Conservation (phyloP, 2,113 vertebrate genomes). For the Gyps fulvus region DNA sequence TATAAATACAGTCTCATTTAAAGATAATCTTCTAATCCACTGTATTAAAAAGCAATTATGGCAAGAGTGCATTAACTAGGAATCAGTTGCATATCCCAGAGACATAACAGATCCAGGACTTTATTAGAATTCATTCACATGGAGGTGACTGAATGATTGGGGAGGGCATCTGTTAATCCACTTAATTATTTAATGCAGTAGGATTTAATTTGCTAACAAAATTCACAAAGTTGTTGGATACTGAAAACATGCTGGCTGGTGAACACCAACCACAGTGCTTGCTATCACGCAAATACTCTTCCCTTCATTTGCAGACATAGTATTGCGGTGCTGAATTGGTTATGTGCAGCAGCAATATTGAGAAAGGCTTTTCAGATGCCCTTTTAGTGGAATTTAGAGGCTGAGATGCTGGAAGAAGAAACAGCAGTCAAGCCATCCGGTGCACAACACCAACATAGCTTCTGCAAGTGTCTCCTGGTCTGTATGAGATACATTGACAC, state of each 20-base stretch:
- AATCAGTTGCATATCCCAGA: background rate
- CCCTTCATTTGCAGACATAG: background rate
- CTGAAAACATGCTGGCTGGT: background rate
- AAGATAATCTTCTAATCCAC: conserved; percentile 23
- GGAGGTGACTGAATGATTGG: background rate
- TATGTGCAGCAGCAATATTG: background rate
- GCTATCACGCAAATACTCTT: background rate
- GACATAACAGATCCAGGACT: background rate
- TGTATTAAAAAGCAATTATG: conserved; percentile 31
- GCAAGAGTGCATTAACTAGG: conserved; percentile 4
- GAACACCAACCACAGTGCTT: background rate
- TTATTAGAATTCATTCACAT: background rate
- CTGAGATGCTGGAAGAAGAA: background rate
- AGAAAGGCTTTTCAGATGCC: background rate
- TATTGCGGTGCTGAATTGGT: background rate
- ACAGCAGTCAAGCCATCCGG: background rate
- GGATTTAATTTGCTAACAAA: background rate
- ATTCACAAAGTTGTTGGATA: background rate
- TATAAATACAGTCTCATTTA: conserved; percentile 31
- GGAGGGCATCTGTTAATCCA: background rate
- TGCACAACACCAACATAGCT: background rate
- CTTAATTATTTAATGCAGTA: conserved; percentile 1
- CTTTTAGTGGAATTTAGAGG: background rate
- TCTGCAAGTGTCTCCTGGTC: background rate
- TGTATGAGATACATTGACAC: background rate